A percentile compares a stretch with the other conserved stretches of the same genome.
phyloP scores from a whole-genome alignment of 2,888 invertebrate genomes.

The Ophioninae sp. region DNA sequence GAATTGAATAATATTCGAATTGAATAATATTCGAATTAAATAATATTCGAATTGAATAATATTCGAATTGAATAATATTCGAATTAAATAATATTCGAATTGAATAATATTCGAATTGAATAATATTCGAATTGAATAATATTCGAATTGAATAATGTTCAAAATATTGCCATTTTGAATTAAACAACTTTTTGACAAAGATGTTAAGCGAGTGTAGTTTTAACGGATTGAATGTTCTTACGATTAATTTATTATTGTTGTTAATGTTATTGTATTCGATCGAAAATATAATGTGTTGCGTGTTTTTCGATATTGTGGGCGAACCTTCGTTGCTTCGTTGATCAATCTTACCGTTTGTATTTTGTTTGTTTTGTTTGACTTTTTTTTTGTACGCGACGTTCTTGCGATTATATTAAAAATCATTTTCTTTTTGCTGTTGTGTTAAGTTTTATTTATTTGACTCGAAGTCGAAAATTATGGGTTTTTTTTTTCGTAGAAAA shows the following conservation, averaged over 20 bases:
- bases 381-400: conserved; percentile 54
- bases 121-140: too few species aligned
- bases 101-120: too few species aligned
- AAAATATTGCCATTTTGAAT: too few species aligned
- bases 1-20: too few species aligned
- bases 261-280: conserved; percentile 17
- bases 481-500: neutral
- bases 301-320: conserved; percentile 6
- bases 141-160: too few species aligned
- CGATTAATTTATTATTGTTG: conserved; percentile 29
- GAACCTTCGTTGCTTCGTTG: conserved; percentile 22
- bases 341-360: conserved; percentile 23
- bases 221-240: conserved; percentile 23
- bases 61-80: too few species aligned
- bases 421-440: conserved; percentile 44
- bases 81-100: too few species aligned
- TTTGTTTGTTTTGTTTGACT: conserved; percentile 31
- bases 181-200: too few species aligned
- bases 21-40: too few species aligned
- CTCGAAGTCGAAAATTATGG: conserved; percentile 3
- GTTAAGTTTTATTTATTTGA: conserved; percentile 37
- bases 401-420: conserved; percentile 48
- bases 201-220: conserved; percentile 10
- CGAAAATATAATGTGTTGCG: conserved; percentile 8
- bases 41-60: too few species aligned